phyloP scores from a whole-genome alignment of 2,113 vertebrate species.

The Callipepla californica region DNA sequence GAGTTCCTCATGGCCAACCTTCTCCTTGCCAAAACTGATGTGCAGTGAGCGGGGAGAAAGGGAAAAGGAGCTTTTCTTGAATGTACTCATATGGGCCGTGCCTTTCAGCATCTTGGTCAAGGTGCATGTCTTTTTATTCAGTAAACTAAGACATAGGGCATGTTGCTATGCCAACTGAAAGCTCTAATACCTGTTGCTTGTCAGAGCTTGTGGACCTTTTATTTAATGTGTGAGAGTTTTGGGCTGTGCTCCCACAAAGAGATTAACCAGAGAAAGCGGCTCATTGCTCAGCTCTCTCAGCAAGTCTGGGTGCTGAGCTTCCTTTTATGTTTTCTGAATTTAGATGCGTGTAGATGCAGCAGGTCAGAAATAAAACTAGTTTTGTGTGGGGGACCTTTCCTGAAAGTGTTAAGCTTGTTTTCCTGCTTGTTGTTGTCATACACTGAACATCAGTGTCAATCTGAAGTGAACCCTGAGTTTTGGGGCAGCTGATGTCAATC shows the following conservation, averaged over 20 bases:
- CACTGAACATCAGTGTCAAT: background rate
- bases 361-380: background rate
- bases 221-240: background rate
- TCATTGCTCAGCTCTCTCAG: background rate
- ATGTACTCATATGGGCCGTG: background rate
- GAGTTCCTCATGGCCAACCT: constrained; percentile 10
- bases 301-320: background rate
- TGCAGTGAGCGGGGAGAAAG: background rate
- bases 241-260: background rate
- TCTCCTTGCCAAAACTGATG: background rate
- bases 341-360: background rate
- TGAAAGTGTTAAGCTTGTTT: background rate
- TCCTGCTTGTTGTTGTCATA: background rate
- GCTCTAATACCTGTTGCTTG: background rate
- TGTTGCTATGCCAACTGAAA: background rate
- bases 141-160: background rate
- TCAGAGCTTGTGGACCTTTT: background rate
- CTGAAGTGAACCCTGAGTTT: background rate
- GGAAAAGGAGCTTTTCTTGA: background rate
- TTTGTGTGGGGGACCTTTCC: background rate
- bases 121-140: background rate
- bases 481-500: background rate
- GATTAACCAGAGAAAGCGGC: constrained; percentile 30
- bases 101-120: background rate
- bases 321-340: background rate